Base-by-base conservation (phyloP, 2,888 invertebrate species). In the Alcis repandata region DNA sequence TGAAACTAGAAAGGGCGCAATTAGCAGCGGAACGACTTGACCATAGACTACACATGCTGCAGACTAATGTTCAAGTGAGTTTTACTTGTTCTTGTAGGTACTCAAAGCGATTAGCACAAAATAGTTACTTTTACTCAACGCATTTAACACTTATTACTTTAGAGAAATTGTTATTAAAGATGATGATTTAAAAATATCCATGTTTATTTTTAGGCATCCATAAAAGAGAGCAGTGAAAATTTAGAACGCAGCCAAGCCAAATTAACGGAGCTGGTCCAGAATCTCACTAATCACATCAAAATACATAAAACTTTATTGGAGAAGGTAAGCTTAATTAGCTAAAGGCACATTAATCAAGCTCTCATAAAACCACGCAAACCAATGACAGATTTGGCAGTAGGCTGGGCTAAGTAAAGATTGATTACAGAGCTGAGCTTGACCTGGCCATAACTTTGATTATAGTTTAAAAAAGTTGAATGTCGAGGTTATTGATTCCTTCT, bases 1-100 rank as follows among this genome's bases (percentile, higher is more conserved):
- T 92, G 75, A 88, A 88, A 84, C 83, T 94, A 76, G 89, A 93
- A 79, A 86, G 94, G 81, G 86, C 88, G 71, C 87, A 93, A 85
- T 81, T 94, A 80, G 92, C 94, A 73, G 94, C 92, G 49, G 92
- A 93, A 71, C 84, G 90, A 70, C 80, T 93, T 69, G 93, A 92
- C 73, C 92, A 93, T 71, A 83, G 92, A 69, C 79, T 93, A 70
- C 91, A 92, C 68, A 91, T 92, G 90, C 82, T 92, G 57, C 91
- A 93, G 78, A 87, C 87, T 36, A 90, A 83, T 77, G 86, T 92
- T 54, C 91, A 91, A 83, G 93, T 92, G 59, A 65, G 82, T 69
- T 63, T 61, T 61, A 20, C 43, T 48, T n/a, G 22, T 1, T 7
- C 36, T 36, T 7, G 36, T 27, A 43, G 15, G 33, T 53, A 38